Conservation (phyloP, 2,113 vertebrate species). For the Caranx ignobilis region DNA sequence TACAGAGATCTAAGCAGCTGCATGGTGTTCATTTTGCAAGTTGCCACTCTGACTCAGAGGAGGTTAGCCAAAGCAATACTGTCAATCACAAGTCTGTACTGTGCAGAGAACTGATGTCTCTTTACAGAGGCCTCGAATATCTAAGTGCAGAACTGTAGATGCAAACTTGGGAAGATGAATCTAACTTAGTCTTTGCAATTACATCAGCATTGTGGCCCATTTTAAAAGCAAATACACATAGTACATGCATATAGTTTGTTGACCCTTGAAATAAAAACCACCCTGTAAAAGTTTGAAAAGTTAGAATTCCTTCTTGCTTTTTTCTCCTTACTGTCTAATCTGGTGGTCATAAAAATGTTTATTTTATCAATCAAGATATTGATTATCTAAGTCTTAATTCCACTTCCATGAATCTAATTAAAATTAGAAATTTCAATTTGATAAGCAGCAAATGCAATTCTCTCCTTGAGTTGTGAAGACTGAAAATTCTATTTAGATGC, state of each 20-base stretch:
- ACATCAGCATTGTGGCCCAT: not conserved
- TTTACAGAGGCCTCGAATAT: not conserved
- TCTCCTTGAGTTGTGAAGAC: not conserved
- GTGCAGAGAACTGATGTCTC: not conserved
- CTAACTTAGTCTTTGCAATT: not conserved
- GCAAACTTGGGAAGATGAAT: not conserved
- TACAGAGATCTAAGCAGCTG: slow-evolving; percentile 73
- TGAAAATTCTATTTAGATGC: not conserved
- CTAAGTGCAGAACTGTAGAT: not conserved
- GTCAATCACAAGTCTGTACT: slow-evolving; percentile 2
- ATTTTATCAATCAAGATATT: not conserved
- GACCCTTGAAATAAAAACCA: not conserved
- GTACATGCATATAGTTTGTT: not conserved
- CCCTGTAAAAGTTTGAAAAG: not conserved
- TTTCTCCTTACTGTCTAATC: not conserved
- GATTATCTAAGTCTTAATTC: not conserved
- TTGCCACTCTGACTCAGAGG: slow-evolving; percentile 31
- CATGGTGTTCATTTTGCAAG: slow-evolving; percentile 43
- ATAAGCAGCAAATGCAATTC: not conserved
- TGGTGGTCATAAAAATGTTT: not conserved
- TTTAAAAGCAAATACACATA: not conserved
- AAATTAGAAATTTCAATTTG: not conserved
- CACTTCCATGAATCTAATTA: not conserved
- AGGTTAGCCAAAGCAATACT: slow-evolving; percentile 23
- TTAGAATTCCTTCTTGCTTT: not conserved